Evolutionary conservation across 2,797 vertebrate genomes (phyloP).

Genomic region (Tenualosa thibaudeaui): DNA sequence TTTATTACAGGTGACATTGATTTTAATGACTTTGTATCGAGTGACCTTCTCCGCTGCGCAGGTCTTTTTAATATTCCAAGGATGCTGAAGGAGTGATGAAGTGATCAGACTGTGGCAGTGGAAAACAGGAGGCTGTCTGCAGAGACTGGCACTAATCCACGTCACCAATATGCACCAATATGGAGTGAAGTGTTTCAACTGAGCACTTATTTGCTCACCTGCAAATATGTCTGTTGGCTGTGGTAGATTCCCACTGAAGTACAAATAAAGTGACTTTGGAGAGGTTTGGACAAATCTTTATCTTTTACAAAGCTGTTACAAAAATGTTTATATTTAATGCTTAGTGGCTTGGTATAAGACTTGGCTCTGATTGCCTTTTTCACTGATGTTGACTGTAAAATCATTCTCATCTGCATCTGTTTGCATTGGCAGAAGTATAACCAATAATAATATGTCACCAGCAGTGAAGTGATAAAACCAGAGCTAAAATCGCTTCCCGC

Average conservation of each 20-base stretch:
- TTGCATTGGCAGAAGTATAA: not conserved
- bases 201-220: not conserved
- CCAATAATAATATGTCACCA: not conserved
- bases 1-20: constrained; percentile 26
- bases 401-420: not conserved
- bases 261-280: not conserved
- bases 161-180: not conserved
- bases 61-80: constrained; percentile 15
- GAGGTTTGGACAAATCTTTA: not conserved
- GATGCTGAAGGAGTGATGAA: constrained; percentile 9
- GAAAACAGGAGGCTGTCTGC: not conserved
- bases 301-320: not conserved
- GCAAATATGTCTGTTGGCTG: not conserved
- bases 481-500: not conserved
- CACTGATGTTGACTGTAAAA: not conserved
- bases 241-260: not conserved
- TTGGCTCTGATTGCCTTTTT: not conserved
- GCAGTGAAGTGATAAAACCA: not conserved
- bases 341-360: not conserved
- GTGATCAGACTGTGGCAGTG: constrained; percentile 2
- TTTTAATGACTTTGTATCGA: constrained; percentile 30
- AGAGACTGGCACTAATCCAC: not conserved
- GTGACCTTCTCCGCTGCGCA: constrained; percentile 24
- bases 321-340: not conserved
- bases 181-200: not conserved